Percentiles rank a stretch among this genome's conserved stretches.
Evolutionary conservation across 2,888 invertebrate genomes (phyloP).

Genomic region (Osmoderma eremita): DNA sequence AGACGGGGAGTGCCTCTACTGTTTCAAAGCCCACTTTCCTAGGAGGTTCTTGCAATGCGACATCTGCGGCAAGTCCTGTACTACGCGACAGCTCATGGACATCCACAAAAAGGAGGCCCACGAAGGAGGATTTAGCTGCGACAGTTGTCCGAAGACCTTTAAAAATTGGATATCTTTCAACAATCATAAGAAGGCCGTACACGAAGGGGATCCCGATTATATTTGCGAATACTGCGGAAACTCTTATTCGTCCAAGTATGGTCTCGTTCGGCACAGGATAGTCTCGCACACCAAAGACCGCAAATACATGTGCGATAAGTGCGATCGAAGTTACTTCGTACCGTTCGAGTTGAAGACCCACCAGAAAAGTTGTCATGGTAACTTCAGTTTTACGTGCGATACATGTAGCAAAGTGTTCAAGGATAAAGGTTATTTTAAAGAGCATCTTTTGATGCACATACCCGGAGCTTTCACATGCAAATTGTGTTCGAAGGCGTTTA

Average conservation of each 20-base stretch:
- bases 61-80: slow-evolving; percentile 16
- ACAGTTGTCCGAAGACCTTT: no score
- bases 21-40: no score
- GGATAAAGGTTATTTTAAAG: slow-evolving; percentile 42
- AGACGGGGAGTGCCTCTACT: no score
- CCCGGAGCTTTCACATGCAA: slow-evolving; percentile 65
- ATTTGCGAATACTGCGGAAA: slow-evolving; percentile 43
- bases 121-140: no score
- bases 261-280: slow-evolving; percentile 52
- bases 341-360: slow-evolving; percentile 44
- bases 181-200: no score
- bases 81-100: neutral
- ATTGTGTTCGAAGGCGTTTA: slow-evolving; percentile 66
- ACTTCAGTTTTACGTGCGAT: slow-evolving; percentile 56
- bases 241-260: no score
- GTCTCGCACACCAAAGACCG: slow-evolving; percentile 46
- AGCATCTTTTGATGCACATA: slow-evolving; percentile 36
- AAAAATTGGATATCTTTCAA: no score
- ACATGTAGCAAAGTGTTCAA: slow-evolving; percentile 60
- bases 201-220: no score
- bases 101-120: slow-evolving; percentile 27
- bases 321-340: slow-evolving; percentile 46
- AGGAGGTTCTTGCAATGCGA: no score
- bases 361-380: slow-evolving; percentile 1
- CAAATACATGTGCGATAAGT: slow-evolving; percentile 45